Percentiles rank a stretch among this genome's conserved stretches.
phyloP scores from a whole-genome alignment of 1,140 invertebrate genomes.

The Holcopasites calliopsidis region DNA sequence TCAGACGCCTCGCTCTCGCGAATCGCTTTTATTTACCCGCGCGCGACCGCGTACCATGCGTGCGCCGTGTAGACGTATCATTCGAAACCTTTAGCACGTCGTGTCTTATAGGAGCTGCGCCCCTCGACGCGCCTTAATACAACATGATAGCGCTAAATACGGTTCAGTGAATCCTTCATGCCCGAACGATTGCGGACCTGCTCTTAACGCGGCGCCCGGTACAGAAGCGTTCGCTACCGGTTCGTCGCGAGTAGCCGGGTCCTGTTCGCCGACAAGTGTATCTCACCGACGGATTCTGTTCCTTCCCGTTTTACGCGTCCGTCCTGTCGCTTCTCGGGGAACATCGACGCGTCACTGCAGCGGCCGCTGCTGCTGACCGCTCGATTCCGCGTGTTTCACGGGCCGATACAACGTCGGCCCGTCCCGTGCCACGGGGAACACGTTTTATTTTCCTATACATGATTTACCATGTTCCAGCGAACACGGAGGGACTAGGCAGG shows the following conservation, averaged over 20 bases:
- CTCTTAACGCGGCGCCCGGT: slow-evolving; percentile 34
- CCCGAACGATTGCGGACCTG: slow-evolving; percentile 28
- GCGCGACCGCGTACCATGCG: slow-evolving; percentile 32
- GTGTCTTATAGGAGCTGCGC: slow-evolving; percentile 38
- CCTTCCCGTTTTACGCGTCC: neutral
- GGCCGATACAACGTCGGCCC: neutral
- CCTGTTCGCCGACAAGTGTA: slow-evolving; percentile 24
- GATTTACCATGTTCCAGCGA: slow-evolving; percentile 13
- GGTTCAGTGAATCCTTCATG: slow-evolving; percentile 50
- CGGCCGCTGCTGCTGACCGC: slow-evolving; percentile 5
- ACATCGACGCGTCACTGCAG: slow-evolving; percentile 17
- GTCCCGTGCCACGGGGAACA: neutral
- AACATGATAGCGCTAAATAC: slow-evolving; percentile 47
- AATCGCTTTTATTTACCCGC: slow-evolving; percentile 11
- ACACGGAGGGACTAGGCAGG: neutral
- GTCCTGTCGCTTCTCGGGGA: neutral
- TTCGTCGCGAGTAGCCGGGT: neutral
- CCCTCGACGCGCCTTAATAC: slow-evolving; percentile 34
- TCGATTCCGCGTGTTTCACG: slow-evolving; percentile 24
- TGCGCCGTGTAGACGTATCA: slow-evolving; percentile 42
- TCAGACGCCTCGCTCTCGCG: slow-evolving; percentile 4
- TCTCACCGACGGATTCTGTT: slow-evolving; percentile 19
- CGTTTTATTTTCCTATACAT: slow-evolving; percentile 31
- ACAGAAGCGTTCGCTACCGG: slow-evolving; percentile 39
- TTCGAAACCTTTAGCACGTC: slow-evolving; percentile 54